These are phyloP conservation scores for Palythoa caribaeorum DNA, from an alignment of 92 coral and sea anemone genomes.

Conservation along the genomic window DNA sequence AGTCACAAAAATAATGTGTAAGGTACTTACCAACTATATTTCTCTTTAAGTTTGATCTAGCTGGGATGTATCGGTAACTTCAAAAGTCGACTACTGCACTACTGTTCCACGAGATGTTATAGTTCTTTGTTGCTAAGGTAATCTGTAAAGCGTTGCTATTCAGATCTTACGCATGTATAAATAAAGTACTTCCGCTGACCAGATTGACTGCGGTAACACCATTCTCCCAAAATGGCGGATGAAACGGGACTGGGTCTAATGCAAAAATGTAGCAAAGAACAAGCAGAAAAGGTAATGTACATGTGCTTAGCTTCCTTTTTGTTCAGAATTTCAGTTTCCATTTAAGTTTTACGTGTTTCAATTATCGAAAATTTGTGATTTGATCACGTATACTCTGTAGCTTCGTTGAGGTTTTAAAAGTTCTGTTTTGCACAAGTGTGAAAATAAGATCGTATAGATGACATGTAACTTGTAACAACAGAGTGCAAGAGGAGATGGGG, in stretches of 20 bases:
- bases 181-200: constrained; percentile 65
- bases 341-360: too few relatives aligned
- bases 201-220: constrained; percentile 46
- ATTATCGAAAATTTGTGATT: background rate
- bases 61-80: too few relatives aligned
- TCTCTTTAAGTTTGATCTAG: background rate
- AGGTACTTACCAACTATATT: constrained; percentile 5
- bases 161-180: constrained; percentile 57
- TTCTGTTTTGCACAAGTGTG: too few relatives aligned
- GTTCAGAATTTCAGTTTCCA: background rate
- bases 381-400: background rate
- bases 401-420: too few relatives aligned
- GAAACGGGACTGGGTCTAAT: constrained; percentile 69
- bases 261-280: constrained; percentile 88
- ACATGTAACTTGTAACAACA: too few relatives aligned
- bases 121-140: constrained; percentile 82
- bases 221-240: constrained; percentile 86
- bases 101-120: background rate
- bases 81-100: background rate
- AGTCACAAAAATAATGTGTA: background rate
- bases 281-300: constrained; percentile 78
- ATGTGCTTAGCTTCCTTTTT: background rate
- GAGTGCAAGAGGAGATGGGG: too few relatives aligned
- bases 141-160: constrained; percentile 78
- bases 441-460: too few relatives aligned